These are phyloP conservation scores for Nemotelus pantherinus DNA, from an alignment of 2,888 invertebrate species.

Conservation along the genomic window DNA sequence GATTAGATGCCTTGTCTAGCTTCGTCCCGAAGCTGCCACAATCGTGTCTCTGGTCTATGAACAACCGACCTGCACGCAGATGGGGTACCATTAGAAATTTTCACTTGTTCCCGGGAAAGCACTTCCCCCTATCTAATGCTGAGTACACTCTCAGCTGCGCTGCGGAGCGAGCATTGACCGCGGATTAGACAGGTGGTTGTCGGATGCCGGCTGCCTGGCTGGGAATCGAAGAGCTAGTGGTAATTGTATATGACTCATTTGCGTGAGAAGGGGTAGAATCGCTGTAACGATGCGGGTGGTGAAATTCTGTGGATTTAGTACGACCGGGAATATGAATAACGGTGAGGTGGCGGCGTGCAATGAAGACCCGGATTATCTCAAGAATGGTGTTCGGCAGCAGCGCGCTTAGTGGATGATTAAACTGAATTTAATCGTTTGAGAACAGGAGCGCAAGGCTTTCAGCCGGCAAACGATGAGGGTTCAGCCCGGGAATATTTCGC, in stretches of 20 bases:
- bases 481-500: background rate
- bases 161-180: background rate
- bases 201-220: background rate
- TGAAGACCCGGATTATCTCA: conserved; percentile 49
- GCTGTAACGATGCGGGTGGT: background rate
- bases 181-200: background rate
- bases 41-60: conserved; percentile 7
- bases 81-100: conserved; percentile 47
- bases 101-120: conserved; percentile 24
- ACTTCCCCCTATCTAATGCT: conserved; percentile 33
- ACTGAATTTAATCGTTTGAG: conserved; percentile 66
- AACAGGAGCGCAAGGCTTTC: conserved; percentile 61
- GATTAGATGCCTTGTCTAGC: conserved; percentile 42
- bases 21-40: background rate
- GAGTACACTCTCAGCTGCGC: background rate
- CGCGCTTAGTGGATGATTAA: conserved; percentile 64
- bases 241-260: background rate
- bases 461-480: conserved; percentile 23
- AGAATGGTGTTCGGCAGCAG: background rate
- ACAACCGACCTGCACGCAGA: background rate
- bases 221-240: background rate
- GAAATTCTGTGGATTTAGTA: background rate
- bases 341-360: conserved; percentile 47
- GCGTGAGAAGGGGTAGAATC: background rate
- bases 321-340: conserved; percentile 46